Evolutionary conservation across 2,797 vertebrate genomes (phyloP).

Genomic region (Peromyscus attwateri): DNA sequence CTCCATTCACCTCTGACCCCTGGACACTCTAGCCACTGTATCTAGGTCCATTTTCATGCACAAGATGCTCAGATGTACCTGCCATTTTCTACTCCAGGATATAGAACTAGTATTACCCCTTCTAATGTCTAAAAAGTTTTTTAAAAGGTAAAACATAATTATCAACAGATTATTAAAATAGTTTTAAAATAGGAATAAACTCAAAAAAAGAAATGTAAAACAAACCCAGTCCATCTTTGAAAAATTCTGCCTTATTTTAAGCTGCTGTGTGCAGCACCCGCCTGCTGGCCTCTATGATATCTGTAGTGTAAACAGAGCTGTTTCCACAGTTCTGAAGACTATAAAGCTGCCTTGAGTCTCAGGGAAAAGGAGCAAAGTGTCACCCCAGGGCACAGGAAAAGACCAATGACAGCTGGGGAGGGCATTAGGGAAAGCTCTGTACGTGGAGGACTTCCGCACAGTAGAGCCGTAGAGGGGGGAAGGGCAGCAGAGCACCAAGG

Average conservation of each 20-base stretch:
- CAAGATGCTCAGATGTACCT: background rate
- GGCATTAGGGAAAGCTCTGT: background rate
- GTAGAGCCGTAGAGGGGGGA: background rate
- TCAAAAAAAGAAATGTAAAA: constrained; percentile 42
- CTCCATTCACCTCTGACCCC: background rate
- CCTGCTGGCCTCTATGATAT: background rate
- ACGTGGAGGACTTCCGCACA: background rate
- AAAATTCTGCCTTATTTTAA: constrained; percentile 31
- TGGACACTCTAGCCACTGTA: background rate
- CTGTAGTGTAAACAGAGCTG: background rate
- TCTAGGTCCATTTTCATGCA: background rate
- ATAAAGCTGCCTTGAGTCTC: background rate
- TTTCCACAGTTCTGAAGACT: background rate
- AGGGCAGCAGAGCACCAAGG: background rate
- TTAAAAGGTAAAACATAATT: background rate
- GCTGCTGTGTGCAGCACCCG: background rate
- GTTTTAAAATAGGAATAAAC: constrained; percentile 64
- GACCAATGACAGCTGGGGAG: background rate
- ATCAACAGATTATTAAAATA: constrained; percentile 52
- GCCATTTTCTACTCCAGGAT: background rate
- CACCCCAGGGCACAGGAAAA: background rate
- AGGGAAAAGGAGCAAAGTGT: background rate
- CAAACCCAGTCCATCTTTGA: constrained; percentile 9
- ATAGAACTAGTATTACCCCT: background rate
- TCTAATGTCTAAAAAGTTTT: background rate